These are phyloP conservation scores for Aptenodytes patagonicus DNA, from an alignment of 2,113 vertebrate genomes.

Conservation along the genomic window DNA sequence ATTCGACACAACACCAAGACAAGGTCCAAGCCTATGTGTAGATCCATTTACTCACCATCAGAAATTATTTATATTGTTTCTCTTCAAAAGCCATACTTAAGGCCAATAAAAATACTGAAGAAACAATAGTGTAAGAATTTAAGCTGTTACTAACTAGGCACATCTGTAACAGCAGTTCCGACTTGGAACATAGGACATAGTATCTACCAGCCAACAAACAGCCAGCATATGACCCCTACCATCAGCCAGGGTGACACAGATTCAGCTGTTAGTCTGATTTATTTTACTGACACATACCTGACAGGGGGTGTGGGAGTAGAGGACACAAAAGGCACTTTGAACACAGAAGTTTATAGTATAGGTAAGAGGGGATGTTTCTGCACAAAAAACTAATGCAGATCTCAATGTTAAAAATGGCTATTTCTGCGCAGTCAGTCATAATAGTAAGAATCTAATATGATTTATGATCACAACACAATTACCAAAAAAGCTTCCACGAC, in stretches of 20 bases:
- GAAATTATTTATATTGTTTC: neutral
- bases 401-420: neutral
- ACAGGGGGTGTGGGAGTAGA: neutral
- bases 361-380: neutral
- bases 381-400: neutral
- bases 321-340: neutral
- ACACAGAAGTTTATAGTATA: neutral
- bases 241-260: conserved; percentile 3
- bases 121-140: neutral
- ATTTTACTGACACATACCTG: conserved; percentile 6
- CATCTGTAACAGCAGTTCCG: neutral
- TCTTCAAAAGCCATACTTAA: neutral
- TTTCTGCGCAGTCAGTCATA: neutral
- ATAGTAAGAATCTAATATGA: neutral
- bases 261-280: conserved; percentile 22
- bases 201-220: neutral
- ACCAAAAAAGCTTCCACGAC: neutral
- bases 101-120: neutral
- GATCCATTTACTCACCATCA: neutral
- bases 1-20: neutral
- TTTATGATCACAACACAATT: neutral
- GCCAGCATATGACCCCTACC: neutral
- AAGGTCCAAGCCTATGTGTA: neutral
- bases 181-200: neutral
- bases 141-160: neutral